A percentile compares a stretch with the other conserved stretches of the same genome.
Evolutionary conservation across 1,140 invertebrate genomes (phyloP).

Genomic region (Bactericera cockerelli): DNA sequence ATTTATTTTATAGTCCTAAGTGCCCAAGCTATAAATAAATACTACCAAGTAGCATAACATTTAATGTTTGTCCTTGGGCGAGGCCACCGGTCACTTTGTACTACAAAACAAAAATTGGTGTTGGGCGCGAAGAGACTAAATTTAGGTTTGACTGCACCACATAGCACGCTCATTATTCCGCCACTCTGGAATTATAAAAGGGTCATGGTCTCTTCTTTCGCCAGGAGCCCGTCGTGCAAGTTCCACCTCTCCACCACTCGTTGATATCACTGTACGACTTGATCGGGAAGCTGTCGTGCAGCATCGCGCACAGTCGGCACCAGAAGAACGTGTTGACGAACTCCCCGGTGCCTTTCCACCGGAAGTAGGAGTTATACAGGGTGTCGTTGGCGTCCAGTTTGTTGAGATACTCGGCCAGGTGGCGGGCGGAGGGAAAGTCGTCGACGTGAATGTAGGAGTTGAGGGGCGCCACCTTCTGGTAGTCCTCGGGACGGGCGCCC

Average conservation of each 20-base stretch:
- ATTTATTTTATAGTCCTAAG: too few relatives aligned
- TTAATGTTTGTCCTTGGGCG: too few relatives aligned
- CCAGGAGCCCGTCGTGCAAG: constrained; percentile 37
- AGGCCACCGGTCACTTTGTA: too few relatives aligned
- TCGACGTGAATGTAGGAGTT: constrained; percentile 87
- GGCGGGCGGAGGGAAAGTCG: constrained; percentile 72
- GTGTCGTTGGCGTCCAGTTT: constrained; percentile 68
- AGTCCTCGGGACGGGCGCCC: constrained; percentile 82
- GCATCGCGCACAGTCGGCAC: constrained; percentile 81
- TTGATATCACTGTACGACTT: constrained; percentile 67
- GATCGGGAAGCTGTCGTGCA: constrained; percentile 53
- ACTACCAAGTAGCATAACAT: too few relatives aligned
- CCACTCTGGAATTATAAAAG: too few relatives aligned
- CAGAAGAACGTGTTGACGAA: constrained; percentile 92
- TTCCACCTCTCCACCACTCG: constrained; percentile 69
- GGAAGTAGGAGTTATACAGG: constrained; percentile 84
- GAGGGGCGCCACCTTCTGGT: constrained; percentile 67
- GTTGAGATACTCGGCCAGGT: constrained; percentile 71
- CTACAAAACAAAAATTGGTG: too few relatives aligned
- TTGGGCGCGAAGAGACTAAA: too few relatives aligned
- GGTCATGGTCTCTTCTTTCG: too few relatives aligned
- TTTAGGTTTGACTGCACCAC: too few relatives aligned
- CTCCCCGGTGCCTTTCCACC: constrained; percentile 77
- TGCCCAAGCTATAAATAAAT: too few relatives aligned
- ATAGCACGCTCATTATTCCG: too few relatives aligned